Percentiles rank a stretch among this genome's conserved stretches.
These are phyloP conservation scores for Pristionchus pacificus DNA, from an alignment of 1,140 invertebrate genomes.

Conservation along the genomic window DNA sequence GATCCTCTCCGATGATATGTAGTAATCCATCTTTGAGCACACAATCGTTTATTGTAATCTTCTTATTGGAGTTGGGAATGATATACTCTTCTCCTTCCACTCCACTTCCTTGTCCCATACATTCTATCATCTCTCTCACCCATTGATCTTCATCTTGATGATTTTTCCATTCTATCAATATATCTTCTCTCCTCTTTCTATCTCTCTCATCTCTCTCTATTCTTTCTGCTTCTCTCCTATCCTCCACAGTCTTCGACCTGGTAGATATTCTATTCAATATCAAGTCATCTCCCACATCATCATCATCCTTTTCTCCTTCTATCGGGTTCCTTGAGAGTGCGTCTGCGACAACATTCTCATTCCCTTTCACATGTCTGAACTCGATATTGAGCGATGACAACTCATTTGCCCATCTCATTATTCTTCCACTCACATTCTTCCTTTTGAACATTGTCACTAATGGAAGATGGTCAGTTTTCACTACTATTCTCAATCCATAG, in stretches of 20 bases:
- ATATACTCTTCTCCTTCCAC: background rate
- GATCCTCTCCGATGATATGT: background rate
- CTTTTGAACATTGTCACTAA: background rate
- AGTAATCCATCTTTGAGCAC: background rate
- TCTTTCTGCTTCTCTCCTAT: background rate
- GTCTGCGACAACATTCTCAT: background rate
- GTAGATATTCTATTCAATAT: background rate
- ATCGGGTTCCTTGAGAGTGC: background rate
- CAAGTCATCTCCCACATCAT: background rate
- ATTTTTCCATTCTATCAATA: background rate
- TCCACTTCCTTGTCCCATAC: background rate
- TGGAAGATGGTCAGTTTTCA: background rate
- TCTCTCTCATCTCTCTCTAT: too few relatives aligned
- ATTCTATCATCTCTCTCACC: background rate
- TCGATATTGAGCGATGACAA: background rate
- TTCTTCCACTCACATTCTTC: background rate
- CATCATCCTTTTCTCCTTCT: background rate
- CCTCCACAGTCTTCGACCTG: background rate
- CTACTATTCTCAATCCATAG: background rate
- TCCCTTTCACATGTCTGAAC: background rate
- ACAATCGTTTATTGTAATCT: background rate
- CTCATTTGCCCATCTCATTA: background rate
- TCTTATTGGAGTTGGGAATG: background rate
- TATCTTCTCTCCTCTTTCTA: too few relatives aligned
- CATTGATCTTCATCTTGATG: background rate